These are phyloP conservation scores for Malacoctenus gilli DNA, from an alignment of 2,797 vertebrate genomes.

Conservation along the genomic window DNA sequence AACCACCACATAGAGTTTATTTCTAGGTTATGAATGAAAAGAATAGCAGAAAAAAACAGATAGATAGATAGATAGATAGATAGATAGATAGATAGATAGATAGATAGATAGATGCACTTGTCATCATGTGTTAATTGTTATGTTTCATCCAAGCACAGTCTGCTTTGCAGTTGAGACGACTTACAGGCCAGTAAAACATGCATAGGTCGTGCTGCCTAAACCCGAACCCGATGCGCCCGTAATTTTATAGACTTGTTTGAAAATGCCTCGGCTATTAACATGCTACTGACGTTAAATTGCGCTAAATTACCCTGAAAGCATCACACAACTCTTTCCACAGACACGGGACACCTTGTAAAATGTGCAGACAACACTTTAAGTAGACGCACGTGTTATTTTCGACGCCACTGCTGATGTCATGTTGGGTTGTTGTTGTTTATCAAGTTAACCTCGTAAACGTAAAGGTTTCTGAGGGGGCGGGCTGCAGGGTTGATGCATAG, in stretches of 20 bases:
- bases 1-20: too few species aligned
- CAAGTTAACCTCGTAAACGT: too few species aligned
- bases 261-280: conserved; percentile 27
- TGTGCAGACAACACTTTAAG: conserved; percentile 40
- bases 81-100: too few species aligned
- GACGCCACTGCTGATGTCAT: background rate
- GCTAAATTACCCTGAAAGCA: conserved; percentile 48
- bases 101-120: conserved; percentile 2
- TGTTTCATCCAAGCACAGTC: conserved; percentile 21
- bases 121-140: conserved; percentile 46
- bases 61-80: too few species aligned
- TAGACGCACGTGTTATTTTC: conserved; percentile 36
- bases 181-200: conserved; percentile 1
- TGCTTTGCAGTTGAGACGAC: conserved; percentile 2
- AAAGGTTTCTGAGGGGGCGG: background rate
- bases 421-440: too few species aligned
- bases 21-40: too few species aligned
- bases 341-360: conserved; percentile 35
- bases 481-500: background rate
- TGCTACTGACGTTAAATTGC: conserved; percentile 39
- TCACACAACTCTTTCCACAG: conserved; percentile 30
- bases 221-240: background rate
- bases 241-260: conserved; percentile 56
- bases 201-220: conserved; percentile 1
- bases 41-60: too few species aligned